A percentile compares a stretch with the other conserved stretches of the same genome.
Conservation (phyloP, 2,797 vertebrate species). For the Manis pentadactyla region DNA sequence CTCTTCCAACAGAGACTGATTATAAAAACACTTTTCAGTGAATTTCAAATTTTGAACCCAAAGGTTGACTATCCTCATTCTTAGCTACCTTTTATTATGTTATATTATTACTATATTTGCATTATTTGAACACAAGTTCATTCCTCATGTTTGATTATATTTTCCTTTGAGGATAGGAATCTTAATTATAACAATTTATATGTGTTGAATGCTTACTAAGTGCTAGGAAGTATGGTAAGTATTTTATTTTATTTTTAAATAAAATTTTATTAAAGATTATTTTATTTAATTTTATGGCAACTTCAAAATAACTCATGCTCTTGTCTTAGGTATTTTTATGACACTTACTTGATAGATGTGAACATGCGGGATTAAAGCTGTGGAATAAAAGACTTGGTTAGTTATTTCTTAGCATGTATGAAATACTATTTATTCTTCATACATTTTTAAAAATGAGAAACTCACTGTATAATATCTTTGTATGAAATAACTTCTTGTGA, state of each 20-base stretch:
- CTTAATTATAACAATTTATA: neutral
- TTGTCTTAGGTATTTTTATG: neutral
- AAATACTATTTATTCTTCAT: neutral
- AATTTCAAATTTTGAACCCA: slow-evolving; percentile 26
- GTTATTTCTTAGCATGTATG: neutral
- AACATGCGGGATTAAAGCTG: slow-evolving; percentile 8
- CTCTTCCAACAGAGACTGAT: neutral
- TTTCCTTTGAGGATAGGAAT: neutral
- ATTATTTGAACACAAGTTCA: neutral
- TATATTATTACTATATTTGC: neutral
- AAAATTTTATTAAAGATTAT: neutral
- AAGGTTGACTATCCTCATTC: neutral
- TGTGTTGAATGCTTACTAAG: neutral
- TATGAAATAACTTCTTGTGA: slow-evolving; percentile 43
- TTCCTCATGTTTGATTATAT: neutral
- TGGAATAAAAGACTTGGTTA: neutral
- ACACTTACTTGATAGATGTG: neutral
- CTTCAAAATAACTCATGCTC: neutral
- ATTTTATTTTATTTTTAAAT: neutral
- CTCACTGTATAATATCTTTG: neutral
- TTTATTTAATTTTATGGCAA: slow-evolving; percentile 44
- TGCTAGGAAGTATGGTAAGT: neutral
- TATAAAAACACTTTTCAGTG: neutral
- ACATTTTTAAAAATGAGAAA: neutral
- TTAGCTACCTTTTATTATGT: neutral